phyloP scores from a whole-genome alignment of 2,888 invertebrate species.

The Sericinus montela region DNA sequence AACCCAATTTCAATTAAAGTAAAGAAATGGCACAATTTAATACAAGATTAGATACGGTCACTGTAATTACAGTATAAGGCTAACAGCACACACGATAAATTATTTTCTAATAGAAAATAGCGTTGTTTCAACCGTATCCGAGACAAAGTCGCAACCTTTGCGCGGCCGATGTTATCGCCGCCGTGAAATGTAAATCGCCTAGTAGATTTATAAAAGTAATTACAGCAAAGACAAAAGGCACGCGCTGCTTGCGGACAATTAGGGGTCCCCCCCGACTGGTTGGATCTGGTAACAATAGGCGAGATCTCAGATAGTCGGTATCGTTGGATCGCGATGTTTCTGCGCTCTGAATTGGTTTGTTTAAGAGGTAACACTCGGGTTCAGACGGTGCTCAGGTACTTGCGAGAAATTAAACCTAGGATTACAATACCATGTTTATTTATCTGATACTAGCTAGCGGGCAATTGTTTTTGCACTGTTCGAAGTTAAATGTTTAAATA shows the following conservation, averaged over 20 bases:
- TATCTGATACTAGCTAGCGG: slow-evolving; percentile 16
- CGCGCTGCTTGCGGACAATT: slow-evolving; percentile 36
- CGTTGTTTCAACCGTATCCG: slow-evolving; percentile 28
- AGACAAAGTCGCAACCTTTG: slow-evolving; percentile 33
- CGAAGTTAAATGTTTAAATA: slow-evolving; percentile 8
- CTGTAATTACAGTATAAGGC: slow-evolving; percentile 27
- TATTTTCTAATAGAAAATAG: slow-evolving; percentile 31
- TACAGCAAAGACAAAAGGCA: slow-evolving; percentile 34
- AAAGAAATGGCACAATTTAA: too few species aligned
- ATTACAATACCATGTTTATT: slow-evolving; percentile 9
- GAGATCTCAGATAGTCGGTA: slow-evolving; percentile 55
- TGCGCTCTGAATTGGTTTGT: slow-evolving; percentile 54
- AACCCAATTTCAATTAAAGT: too few species aligned
- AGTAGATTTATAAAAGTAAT: slow-evolving; percentile 30
- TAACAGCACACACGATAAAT: slow-evolving; percentile 29
- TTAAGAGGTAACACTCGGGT: slow-evolving; percentile 35
- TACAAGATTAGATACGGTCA: too few species aligned
- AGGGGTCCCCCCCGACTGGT: slow-evolving; percentile 32
- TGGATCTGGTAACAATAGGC: slow-evolving; percentile 43
- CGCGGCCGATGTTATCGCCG: slow-evolving; percentile 26
- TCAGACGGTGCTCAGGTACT: slow-evolving; percentile 13
- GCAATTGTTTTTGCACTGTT: slow-evolving; percentile 18
- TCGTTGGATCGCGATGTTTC: slow-evolving; percentile 48
- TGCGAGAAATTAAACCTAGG: slow-evolving; percentile 3
- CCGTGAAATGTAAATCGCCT: slow-evolving; percentile 30